Base-by-base conservation (phyloP, 2,888 invertebrate species). In the Leucania comma region DNA sequence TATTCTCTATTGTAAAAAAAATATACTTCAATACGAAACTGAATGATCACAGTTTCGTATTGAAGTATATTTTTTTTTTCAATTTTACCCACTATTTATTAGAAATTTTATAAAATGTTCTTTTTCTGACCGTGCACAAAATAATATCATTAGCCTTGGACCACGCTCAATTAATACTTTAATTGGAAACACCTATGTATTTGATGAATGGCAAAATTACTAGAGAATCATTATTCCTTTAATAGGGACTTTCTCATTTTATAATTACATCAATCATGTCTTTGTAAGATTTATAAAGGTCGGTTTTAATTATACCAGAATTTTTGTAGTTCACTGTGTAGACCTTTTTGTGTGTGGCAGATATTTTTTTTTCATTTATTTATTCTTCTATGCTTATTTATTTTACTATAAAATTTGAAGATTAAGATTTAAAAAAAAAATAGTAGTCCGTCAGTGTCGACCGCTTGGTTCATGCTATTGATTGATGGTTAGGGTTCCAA, bases 151-250 rank as follows among this genome's bases (percentile, higher is more conserved):
- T 66, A 74, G 26, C 65, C 29, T 60, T 14, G 8, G 57, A 17
- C 56, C 26, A 24, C 46, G 38, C 65, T 29, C 48, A 58, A 70
- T 73, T 35, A 73, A 73, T 62, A 22, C 29, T 60, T 79, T 72
- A 79, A 76, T 79, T 72, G 74, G 54, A 54, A 78, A 79, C 53
- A 80, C 53, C 53, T 63, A 63, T 80, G 72, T 63, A 68, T 68
- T 57, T 68, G 66, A 71, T 70, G 58, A 75, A 80, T 76, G 57
- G 63, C 57, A 51, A 72, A 80, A 71, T 79, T 68, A 63, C 46
- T 70, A 54, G 54, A 61, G 32, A 51, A 65, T 63, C 56, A 57
- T 70, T 70, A 70, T 59, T 60, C 20, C 24, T 53, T 54, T 61
- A 76, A 80, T 78, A 81, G 54, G 24, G 48, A 35, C 60, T 70